A percentile compares a stretch with the other conserved stretches of the same genome.
These are phyloP conservation scores for Tarsius wallacei DNA, from an alignment of 2,797 vertebrate genomes.

Conservation along the genomic window DNA sequence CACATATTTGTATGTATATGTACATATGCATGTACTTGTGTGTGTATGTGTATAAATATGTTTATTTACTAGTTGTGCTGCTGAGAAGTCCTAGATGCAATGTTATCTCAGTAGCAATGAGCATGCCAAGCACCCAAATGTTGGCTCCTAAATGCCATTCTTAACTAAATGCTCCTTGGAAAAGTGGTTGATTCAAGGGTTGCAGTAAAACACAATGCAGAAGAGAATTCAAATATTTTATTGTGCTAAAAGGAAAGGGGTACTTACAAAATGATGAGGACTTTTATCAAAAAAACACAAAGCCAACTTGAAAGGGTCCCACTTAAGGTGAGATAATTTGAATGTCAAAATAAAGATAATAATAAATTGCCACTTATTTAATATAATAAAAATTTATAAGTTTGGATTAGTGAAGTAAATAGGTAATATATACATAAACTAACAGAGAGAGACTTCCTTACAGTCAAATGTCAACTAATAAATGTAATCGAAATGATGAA, in stretches of 20 bases:
- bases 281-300: neutral
- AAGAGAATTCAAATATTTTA: neutral
- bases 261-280: neutral
- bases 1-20: neutral
- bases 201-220: neutral
- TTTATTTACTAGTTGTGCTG: neutral
- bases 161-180: neutral
- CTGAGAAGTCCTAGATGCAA: neutral
- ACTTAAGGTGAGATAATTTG: neutral
- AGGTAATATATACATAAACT: neutral
- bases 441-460: neutral
- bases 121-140: neutral
- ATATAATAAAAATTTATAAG: neutral
- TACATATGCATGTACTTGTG: neutral
- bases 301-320: neutral
- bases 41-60: neutral
- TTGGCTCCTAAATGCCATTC: neutral
- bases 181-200: neutral
- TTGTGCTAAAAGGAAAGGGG: neutral
- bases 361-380: neutral
- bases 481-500: neutral
- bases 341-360: neutral
- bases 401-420: neutral
- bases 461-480: neutral
- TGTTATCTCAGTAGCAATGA: neutral